phyloP scores from a whole-genome alignment of 2,888 invertebrate genomes.

The Patella caerulea region DNA sequence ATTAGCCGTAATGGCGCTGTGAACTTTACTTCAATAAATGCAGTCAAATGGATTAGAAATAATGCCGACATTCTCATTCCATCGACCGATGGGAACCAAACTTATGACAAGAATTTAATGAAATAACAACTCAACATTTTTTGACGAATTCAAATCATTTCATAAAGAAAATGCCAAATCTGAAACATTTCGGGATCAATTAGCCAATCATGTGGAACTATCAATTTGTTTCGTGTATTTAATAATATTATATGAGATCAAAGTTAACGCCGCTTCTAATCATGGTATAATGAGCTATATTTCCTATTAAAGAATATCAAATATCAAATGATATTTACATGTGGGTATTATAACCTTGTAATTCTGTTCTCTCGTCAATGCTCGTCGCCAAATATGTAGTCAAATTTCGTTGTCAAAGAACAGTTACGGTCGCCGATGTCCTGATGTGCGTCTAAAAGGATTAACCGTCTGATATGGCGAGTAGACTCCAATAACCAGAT shows the following conservation, averaged over 20 bases:
- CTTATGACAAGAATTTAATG: no score
- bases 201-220: background rate
- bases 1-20: no score
- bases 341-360: background rate
- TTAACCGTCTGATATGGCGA: background rate
- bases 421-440: background rate
- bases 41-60: no score
- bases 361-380: background rate
- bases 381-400: background rate
- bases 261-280: slow-evolving; percentile 3
- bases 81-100: no score
- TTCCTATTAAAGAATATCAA: slow-evolving; percentile 7
- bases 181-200: background rate
- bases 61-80: no score
- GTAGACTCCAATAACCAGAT: no score
- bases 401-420: background rate
- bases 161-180: background rate
- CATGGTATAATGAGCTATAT: slow-evolving; percentile 5
- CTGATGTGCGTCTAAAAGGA: background rate
- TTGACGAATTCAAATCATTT: no score
- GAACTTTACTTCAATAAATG: no score
- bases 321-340: slow-evolving; percentile 6
- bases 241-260: background rate
- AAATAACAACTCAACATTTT: no score
- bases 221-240: background rate